Conservation (phyloP, 37 sponge, comb jelly and placozoan genomes). For the Spongilla lacustris region DNA sequence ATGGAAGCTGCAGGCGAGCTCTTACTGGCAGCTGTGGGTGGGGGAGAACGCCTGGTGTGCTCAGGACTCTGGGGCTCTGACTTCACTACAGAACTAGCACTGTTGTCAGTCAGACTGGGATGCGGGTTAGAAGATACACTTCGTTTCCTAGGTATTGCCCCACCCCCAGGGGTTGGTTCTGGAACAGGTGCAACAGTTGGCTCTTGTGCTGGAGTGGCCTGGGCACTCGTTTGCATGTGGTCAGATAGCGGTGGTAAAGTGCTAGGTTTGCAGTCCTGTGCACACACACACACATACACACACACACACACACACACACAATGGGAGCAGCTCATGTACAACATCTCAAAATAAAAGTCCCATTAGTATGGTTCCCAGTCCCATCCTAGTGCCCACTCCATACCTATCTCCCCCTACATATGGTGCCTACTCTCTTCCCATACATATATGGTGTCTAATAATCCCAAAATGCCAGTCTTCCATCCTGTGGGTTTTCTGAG, state of each 20-base stretch:
- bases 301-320: slow-evolving; percentile 22
- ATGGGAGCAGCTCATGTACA: not conserved
- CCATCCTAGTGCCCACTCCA: no score
- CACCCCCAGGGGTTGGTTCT: not conserved
- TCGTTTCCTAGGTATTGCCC: not conserved
- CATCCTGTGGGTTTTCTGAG: not conserved
- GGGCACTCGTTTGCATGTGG: not conserved
- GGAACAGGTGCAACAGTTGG: not conserved
- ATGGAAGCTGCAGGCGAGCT: not conserved
- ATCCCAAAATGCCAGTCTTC: not conserved
- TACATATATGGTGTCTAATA: no score
- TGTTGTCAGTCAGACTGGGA: not conserved
- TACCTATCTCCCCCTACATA: no score
- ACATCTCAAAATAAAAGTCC: no score
- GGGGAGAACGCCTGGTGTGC: not conserved
- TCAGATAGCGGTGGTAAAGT: not conserved
- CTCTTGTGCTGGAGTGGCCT: not conserved
- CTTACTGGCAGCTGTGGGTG: not conserved
- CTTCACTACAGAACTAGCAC: not conserved
- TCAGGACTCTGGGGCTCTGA: slow-evolving; percentile 2
- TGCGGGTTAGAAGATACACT: not conserved
- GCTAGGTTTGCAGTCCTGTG: not conserved
- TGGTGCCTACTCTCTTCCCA: no score
- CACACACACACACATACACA: slow-evolving; percentile 12
- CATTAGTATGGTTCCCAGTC: no score